Base-by-base conservation (phyloP, 1,140 invertebrate species). In the Hyles euphorbiae region DNA sequence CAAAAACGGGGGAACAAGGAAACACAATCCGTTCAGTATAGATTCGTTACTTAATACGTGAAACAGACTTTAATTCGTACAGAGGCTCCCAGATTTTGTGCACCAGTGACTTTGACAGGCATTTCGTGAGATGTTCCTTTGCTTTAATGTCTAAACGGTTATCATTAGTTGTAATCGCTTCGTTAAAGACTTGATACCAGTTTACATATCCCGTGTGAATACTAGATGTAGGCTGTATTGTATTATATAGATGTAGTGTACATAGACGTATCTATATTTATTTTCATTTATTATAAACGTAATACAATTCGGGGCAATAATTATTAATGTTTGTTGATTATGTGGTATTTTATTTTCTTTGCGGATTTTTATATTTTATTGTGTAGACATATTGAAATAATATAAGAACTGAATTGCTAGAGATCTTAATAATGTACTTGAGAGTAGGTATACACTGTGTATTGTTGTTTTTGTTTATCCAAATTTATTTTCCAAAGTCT, bases 21-120 rank as follows among this genome's bases (percentile, higher is more conserved):
- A 90, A 76, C 81, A 89, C 59, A 95, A 96, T 88, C 95, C 95
- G 22, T 96, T 96, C 90, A 95, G 94, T 89, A 96, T 96, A 91
- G 95, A 96, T 78, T 95, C 94, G 50, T 84, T 96, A 62, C 90
- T 96, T 72, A 94, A 94, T 73, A 94, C 93, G 89, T 93, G 91
- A 93, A 87, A 84, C 71, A 86, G 72, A 81, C 78, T 80, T 68
- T 69, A 53, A 46, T 45, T 53, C 65, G 59, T 66, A 66, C 62
- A 78, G 83, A 87, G 83, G 83, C 81, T 84, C 68, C 74, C 59
- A 33, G 57, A 52, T 34, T 56, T 61, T 53, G 58, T 67, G 61
- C 12, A 60, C 36, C 56, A 67, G 60, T 63, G 67, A 69, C 65
- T 61, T 57, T 50, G 40, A 68, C 63, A 67, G 72, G 72, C 70